Base-by-base conservation (phyloP, 2,888 invertebrate genomes). In the Perizoma flavofasciatum region DNA sequence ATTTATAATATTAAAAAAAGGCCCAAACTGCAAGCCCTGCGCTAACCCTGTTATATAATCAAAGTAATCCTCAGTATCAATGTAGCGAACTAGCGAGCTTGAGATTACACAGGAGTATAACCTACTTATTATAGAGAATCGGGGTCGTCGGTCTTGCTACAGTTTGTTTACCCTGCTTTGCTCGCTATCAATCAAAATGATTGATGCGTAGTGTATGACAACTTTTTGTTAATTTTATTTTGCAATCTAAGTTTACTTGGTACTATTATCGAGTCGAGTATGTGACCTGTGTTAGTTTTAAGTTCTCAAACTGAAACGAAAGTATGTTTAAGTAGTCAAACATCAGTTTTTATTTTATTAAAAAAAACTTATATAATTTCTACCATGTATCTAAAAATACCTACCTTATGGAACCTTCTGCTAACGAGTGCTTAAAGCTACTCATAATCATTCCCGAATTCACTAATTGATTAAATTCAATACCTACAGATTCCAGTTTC, bases 141-240 rank as follows among this genome's bases (percentile, higher is more conserved):
- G 59, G 56, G 66, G 69, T 65, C 61, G 61, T 62, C 65, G 57
- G 52, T 63, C 63, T 59, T 62, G 50, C 60, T 60, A 51, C 57
- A 63, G 65, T 67, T 61, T 70, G 63, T 65, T 63, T 68, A 65
- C 74, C 74, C 66, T 69, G 66, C 61, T 56, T 57, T 66, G 56
- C 59, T 55, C 58, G 49, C 69, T 72, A 85, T 86, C 84, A 81
- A 87, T 88, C 88, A 86, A 70, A 68, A 74, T 88, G 88, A 89
- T 88, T 81, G 87, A 89, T 87, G 81, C 61, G 69, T 72, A 63
- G 67, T 66, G 53, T 62, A 64, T 41, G 71, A 75, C 71, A 73
- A 58, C 73, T 70, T 78, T 73, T 74, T 69, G 67, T 70, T 65
- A 72, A 66, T 73, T 78, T 77, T 78, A 81, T 81, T 81, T 79